Evolutionary conservation across 92 coral and sea anemone species (phyloP).

Genomic region (Nematostella vectensis): DNA sequence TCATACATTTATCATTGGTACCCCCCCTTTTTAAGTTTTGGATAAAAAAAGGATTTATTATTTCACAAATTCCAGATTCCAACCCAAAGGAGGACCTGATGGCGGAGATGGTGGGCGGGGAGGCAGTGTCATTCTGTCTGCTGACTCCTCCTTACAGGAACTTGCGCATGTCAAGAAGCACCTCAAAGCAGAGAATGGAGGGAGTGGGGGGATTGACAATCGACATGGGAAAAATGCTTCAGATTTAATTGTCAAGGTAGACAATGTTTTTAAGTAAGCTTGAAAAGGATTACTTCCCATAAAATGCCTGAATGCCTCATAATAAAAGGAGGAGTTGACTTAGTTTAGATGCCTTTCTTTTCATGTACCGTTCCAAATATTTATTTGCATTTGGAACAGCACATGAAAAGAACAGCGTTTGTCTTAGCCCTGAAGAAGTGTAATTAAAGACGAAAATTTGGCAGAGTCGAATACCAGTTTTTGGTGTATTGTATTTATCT

Average conservation of each 20-base stretch:
- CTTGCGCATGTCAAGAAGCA: slow-evolving; percentile 77
- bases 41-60: neutral
- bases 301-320: too few relatives aligned
- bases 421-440: too few relatives aligned
- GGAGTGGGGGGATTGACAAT: slow-evolving; percentile 51
- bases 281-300: too few relatives aligned
- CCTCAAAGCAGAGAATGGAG: slow-evolving; percentile 74
- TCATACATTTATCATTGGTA: too few relatives aligned
- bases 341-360: too few relatives aligned
- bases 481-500: too few relatives aligned
- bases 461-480: too few relatives aligned
- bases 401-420: too few relatives aligned
- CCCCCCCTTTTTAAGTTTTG: neutral
- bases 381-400: too few relatives aligned
- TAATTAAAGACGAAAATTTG: too few relatives aligned
- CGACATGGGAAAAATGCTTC: slow-evolving; percentile 72
- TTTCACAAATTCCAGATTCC: slow-evolving; percentile 30
- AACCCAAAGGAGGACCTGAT: slow-evolving; percentile 97
- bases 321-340: too few relatives aligned
- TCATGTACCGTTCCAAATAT: too few relatives aligned
- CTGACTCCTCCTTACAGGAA: slow-evolving; percentile 73
- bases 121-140: slow-evolving; percentile 65
- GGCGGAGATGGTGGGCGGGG: slow-evolving; percentile 97
- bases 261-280: neutral
- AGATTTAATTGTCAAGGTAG: slow-evolving; percentile 57